A percentile compares a stretch with the other conserved stretches of the same genome.
phyloP scores from a whole-genome alignment of 2,113 vertebrate genomes.

The Machaerirhynchus nigripectus region DNA sequence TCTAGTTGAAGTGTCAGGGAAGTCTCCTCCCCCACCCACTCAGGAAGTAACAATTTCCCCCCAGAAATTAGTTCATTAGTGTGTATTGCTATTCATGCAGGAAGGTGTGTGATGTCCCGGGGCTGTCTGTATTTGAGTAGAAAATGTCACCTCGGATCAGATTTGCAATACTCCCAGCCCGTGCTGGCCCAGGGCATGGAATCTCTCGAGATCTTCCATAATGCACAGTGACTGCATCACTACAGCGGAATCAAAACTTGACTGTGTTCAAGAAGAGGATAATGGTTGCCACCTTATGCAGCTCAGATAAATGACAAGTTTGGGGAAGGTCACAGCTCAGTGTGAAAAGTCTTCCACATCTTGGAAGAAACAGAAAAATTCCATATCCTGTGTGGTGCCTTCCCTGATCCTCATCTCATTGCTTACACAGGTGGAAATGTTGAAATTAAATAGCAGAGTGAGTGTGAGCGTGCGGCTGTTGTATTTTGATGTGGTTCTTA shows the following conservation, averaged over 20 bases:
- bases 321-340: slow-evolving; percentile 7
- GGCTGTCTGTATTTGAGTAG: slow-evolving; percentile 41
- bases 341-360: background rate
- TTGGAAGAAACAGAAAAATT: background rate
- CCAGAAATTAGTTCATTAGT: slow-evolving; percentile 22
- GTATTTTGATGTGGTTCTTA: slow-evolving; percentile 1
- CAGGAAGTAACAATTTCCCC: background rate
- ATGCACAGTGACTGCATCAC: slow-evolving; percentile 12
- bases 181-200: slow-evolving; percentile 1
- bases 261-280: background rate
- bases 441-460: background rate
- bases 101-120: slow-evolving; percentile 9
- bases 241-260: background rate
- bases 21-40: background rate
- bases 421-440: background rate
- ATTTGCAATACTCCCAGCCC: background rate
- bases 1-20: background rate
- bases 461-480: background rate
- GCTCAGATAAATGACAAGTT: background rate
- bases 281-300: background rate
- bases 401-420: background rate
- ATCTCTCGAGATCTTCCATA: slow-evolving; percentile 13
- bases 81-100: slow-evolving; percentile 21
- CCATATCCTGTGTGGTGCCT: background rate
- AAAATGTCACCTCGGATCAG: slow-evolving; percentile 50